Base-by-base conservation (phyloP, 2,113 vertebrate genomes). In the Corythoichthys intestinalis region DNA sequence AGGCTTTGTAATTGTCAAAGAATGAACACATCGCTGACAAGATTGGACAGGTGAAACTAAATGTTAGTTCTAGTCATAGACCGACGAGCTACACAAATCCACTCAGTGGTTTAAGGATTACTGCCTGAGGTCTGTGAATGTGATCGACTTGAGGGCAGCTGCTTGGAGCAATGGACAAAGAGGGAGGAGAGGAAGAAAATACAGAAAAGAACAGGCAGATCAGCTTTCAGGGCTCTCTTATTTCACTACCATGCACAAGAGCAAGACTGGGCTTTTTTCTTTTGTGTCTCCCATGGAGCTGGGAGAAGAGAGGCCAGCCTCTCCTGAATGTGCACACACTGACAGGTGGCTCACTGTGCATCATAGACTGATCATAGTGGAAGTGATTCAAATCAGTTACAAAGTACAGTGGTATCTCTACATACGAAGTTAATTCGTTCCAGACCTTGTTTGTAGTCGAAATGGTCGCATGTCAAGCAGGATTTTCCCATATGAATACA, bases 221-320 rank as follows among this genome's bases (percentile, higher is more conserved):
- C 86, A 71, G 69, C 72, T 89, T 87, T 86, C 85, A 83, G 61
- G 73, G 72, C 72, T 58, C 72, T 80, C 9, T 82, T 88, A 80
- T 88, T 81, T 83, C 67, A 69, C 78, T 28, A 69, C 75, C 71
- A 56, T 54, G 73, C 39, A 66, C 69, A 3, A 12, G 20, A 83
- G 75, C 66, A 77, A 71, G 60, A 66, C 80, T 56, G 41, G 57
- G 13, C 38, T 68, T 73, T 80, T 83, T 70, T 81, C 68, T 71
- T 49, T 72, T 70, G 69, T 65, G 80, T 70, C 63, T 64, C 74
- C 72, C 63, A 15, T 69, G 59, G 81, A 67, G 75, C 69, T 15
- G 0, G 41, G 68, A 82, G 75, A 72, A 4, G 6, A 58, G 65
- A 77, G 74, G 67, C 58, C 68, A 49, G 35, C 28, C 57, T 72